Percentiles rank a stretch among this genome's conserved stretches.
phyloP scores from a whole-genome alignment of 1,140 invertebrate genomes.

The Neodiprion lecontei region DNA sequence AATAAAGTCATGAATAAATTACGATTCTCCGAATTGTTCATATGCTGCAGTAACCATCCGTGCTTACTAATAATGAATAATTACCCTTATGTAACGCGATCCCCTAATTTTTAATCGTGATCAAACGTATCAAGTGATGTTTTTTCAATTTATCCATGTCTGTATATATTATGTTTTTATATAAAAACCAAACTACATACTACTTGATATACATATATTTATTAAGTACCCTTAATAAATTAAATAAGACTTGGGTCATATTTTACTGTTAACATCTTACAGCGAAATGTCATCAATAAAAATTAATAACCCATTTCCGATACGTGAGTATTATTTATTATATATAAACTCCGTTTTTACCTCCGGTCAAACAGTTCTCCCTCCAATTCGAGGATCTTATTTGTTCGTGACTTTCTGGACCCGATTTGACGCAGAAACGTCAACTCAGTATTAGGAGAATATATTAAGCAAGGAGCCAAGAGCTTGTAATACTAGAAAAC shows the following conservation, averaged over 20 bases:
- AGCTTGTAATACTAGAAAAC: neutral
- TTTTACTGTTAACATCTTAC: slow-evolving; percentile 56
- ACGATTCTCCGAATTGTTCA: too few relatives aligned
- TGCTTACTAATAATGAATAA: slow-evolving; percentile 45
- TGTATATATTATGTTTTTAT: slow-evolving; percentile 64
- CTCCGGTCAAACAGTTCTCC: neutral
- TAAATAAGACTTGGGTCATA: slow-evolving; percentile 54
- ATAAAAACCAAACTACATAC: slow-evolving; percentile 51
- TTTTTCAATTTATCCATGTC: slow-evolving; percentile 53
- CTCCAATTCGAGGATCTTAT: neutral
- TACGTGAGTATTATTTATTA: too few relatives aligned
- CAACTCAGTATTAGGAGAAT: neutral
- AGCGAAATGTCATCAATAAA: slow-evolving; percentile 57
- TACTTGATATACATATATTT: slow-evolving; percentile 51
- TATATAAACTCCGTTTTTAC: neutral
- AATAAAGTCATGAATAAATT: neutral
- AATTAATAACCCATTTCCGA: slow-evolving; percentile 44
- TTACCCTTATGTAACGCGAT: neutral
- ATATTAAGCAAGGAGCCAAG: neutral
- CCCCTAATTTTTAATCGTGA: slow-evolving; percentile 27
- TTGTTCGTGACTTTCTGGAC: neutral
- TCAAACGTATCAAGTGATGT: slow-evolving; percentile 40
- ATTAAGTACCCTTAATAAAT: slow-evolving; percentile 43
- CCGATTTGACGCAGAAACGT: neutral
- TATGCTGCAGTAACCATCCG: slow-evolving; percentile 29